phyloP scores from a whole-genome alignment of 2,888 invertebrate species.

The Seira musarum region DNA sequence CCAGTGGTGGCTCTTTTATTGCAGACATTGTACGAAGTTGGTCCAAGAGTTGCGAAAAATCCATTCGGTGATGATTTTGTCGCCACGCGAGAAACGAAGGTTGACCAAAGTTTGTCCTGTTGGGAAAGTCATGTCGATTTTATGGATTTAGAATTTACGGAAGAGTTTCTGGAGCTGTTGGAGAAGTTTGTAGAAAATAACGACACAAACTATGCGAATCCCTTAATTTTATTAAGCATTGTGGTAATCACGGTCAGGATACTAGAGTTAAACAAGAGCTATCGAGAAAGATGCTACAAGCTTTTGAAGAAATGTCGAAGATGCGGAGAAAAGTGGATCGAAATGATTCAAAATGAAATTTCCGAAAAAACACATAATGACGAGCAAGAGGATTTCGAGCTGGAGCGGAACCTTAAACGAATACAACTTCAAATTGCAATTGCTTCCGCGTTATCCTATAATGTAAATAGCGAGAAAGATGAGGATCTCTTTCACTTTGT shows the following conservation, averaged over 20 bases:
- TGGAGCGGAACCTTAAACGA: neutral
- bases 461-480: neutral
- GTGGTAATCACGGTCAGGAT: constrained; percentile 35
- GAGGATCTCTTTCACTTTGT: constrained; percentile 2
- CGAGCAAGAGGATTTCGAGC: neutral
- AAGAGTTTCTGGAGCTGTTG: constrained; percentile 23
- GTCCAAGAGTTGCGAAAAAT: constrained; percentile 24
- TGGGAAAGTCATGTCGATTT: constrained; percentile 27
- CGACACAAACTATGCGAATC: constrained; percentile 43
- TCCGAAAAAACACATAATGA: neutral
- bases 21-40: constrained; percentile 43
- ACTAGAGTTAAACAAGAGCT: constrained; percentile 30
- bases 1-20: constrained; percentile 46
- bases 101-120: too few relatives aligned
- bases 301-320: constrained; percentile 36
- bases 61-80: too few relatives aligned
- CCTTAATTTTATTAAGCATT: constrained; percentile 21
- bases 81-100: too few relatives aligned
- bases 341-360: constrained; percentile 29
- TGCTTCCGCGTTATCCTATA: constrained; percentile 33
- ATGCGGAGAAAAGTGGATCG: constrained; percentile 22
- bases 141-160: neutral
- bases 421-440: constrained; percentile 24
- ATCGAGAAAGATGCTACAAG: constrained; percentile 5
- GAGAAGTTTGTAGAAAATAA: constrained; percentile 27